A percentile compares a stretch with the other conserved stretches of the same genome.
phyloP scores from a whole-genome alignment of 2,888 invertebrate genomes.

The Panzeria rudis region DNA sequence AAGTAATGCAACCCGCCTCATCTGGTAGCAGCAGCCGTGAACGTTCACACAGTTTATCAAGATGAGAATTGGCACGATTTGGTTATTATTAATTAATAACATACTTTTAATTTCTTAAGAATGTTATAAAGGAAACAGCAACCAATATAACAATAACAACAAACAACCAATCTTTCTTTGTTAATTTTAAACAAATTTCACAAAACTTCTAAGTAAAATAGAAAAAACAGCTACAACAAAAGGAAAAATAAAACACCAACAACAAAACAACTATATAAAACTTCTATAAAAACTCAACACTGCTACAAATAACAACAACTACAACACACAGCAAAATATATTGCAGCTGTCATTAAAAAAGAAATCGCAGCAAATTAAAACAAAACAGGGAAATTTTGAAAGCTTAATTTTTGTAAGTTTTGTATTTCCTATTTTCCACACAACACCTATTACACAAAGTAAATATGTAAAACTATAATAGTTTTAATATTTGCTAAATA shows the following conservation, averaged over 20 bases:
- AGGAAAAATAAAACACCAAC: not conserved
- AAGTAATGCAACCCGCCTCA: conserved; percentile 76
- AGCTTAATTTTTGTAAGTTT: conserved; percentile 60
- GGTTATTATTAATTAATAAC: conserved; percentile 83
- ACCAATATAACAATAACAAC: not conserved
- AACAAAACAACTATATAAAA: not conserved
- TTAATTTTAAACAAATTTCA: conserved; percentile 30
- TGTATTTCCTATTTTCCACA: not conserved
- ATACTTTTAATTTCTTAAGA: conserved; percentile 36
- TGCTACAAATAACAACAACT: conserved; percentile 36
- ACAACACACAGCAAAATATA: conserved; percentile 52
- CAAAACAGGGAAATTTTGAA: conserved; percentile 26
- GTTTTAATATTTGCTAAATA: conserved; percentile 23
- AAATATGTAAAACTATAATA: conserved; percentile 3
- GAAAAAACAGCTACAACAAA: conserved; percentile 10
- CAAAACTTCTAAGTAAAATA: conserved; percentile 26
- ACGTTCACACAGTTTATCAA: conserved; percentile 85
- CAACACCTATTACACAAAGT: not conserved
- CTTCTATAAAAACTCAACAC: conserved; percentile 58
- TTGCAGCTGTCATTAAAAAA: conserved; percentile 8
- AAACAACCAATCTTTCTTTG: conserved; percentile 12
- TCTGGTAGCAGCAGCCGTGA: conserved; percentile 85
- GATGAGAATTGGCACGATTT: conserved; percentile 84
- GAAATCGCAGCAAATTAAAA: conserved; percentile 32
- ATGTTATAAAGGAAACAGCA: conserved; percentile 20